These are phyloP conservation scores for Trachelus stipa DNA, from an alignment of 2,888 invertebrate genomes.

Conservation along the genomic window DNA sequence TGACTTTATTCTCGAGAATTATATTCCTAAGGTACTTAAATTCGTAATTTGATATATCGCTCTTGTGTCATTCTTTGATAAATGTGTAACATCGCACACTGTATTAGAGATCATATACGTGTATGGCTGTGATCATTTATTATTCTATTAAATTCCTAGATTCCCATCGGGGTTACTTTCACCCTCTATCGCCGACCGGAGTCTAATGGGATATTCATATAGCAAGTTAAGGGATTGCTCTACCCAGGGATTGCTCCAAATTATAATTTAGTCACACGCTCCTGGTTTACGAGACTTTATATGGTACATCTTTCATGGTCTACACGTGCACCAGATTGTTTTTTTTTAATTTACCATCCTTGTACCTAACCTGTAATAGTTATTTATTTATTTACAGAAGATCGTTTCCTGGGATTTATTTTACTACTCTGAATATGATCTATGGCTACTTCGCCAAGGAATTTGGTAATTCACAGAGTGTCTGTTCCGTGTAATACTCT, in stretches of 20 bases:
- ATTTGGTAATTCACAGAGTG: neutral
- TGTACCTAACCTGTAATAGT: neutral
- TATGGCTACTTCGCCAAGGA: neutral
- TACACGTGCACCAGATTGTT: neutral
- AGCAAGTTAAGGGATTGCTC: neutral
- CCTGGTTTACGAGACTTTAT: neutral
- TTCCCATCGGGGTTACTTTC: slow-evolving; percentile 36
- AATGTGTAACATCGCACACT: neutral
- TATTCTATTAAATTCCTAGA: slow-evolving; percentile 60
- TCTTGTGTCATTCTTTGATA: neutral
- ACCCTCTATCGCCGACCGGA: slow-evolving; percentile 3
- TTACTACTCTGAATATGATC: neutral
- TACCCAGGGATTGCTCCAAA: neutral
- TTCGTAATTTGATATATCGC: neutral
- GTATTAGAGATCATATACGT: neutral
- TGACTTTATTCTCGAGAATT: neutral
- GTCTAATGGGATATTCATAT: slow-evolving; percentile 48
- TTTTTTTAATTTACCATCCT: neutral
- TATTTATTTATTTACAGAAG: neutral
- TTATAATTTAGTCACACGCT: neutral
- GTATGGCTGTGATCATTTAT: slow-evolving; percentile 44
- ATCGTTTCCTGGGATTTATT: neutral
- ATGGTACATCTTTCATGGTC: neutral
- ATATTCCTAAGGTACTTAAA: neutral
- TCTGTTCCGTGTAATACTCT: neutral